These are phyloP conservation scores for Zaprionus nigranus DNA, from an alignment of 1,140 invertebrate species.

Conservation along the genomic window DNA sequence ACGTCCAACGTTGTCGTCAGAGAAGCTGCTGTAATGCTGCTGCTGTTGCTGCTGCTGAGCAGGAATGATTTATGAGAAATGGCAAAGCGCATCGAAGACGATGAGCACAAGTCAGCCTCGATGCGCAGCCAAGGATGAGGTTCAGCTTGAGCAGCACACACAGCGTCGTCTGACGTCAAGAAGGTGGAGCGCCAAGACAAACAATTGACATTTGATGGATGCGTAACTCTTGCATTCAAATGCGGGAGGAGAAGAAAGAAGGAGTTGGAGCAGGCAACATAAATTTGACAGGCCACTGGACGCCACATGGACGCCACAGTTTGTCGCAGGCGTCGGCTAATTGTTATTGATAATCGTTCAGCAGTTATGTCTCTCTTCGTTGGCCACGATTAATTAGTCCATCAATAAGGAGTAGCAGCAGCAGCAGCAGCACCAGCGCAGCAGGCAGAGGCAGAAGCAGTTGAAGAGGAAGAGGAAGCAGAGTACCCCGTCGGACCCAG, in stretches of 20 bases:
- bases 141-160: background rate
- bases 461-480: background rate
- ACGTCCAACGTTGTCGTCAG: constrained; percentile 44
- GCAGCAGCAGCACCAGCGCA: too few relatives aligned
- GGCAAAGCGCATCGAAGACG: constrained; percentile 45
- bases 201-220: constrained; percentile 83
- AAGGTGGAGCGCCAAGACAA: constrained; percentile 78
- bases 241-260: constrained; percentile 25
- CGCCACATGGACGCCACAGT: constrained; percentile 25
- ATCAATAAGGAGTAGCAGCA: constrained; percentile 46
- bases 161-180: constrained; percentile 33
- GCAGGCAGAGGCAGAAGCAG: constrained; percentile 13
- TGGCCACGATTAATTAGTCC: constrained; percentile 71
- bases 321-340: constrained; percentile 68
- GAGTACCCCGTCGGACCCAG: background rate
- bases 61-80: constrained; percentile 79
- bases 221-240: constrained; percentile 82
- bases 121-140: background rate
- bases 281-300: constrained; percentile 63
- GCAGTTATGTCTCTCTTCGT: constrained; percentile 57
- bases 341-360: constrained; percentile 77
- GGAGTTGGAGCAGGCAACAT: constrained; percentile 13
- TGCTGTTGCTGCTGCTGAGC: constrained; percentile 28
- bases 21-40: constrained; percentile 52
- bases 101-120: constrained; percentile 4